These are phyloP conservation scores for Podiceps cristatus DNA, from an alignment of 2,113 vertebrate species.

Conservation along the genomic window DNA sequence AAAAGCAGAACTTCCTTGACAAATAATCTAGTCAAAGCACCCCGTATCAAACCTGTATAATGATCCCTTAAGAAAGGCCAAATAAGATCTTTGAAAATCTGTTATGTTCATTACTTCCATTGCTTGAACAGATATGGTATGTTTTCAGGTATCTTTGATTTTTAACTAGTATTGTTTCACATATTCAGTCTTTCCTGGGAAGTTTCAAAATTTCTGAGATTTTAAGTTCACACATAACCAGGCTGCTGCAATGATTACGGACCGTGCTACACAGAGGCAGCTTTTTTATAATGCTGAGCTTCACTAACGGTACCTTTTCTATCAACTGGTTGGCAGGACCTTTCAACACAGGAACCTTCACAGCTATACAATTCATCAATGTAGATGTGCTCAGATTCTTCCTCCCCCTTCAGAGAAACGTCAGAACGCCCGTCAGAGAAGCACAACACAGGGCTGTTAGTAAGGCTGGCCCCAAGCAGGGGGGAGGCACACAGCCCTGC, in stretches of 20 bases:
- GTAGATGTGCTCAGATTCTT: neutral
- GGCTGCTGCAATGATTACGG: rapidly evolving
- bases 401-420: neutral
- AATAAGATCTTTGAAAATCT: neutral
- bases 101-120: rapidly evolving
- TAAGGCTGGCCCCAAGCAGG: neutral
- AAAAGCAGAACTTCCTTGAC: neutral
- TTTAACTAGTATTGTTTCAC: neutral
- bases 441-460: rapidly evolving
- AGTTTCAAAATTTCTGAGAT: neutral
- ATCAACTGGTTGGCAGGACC: neutral
- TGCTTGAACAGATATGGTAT: rapidly evolving
- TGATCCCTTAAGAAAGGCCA: neutral
- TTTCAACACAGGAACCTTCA: neutral
- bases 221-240: neutral
- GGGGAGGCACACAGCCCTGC: neutral
- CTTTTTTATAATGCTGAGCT: neutral
- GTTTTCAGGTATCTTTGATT: neutral
- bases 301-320: rapidly evolving
- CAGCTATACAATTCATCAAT: neutral
- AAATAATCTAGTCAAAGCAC: neutral
- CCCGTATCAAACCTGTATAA: neutral
- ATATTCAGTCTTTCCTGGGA: neutral
- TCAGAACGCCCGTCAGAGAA: rapidly evolving
- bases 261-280: rapidly evolving